A percentile compares a stretch with the other conserved stretches of the same genome.
phyloP scores from a whole-genome alignment of 2,888 invertebrate species.

The Lithophane semibrunnea region DNA sequence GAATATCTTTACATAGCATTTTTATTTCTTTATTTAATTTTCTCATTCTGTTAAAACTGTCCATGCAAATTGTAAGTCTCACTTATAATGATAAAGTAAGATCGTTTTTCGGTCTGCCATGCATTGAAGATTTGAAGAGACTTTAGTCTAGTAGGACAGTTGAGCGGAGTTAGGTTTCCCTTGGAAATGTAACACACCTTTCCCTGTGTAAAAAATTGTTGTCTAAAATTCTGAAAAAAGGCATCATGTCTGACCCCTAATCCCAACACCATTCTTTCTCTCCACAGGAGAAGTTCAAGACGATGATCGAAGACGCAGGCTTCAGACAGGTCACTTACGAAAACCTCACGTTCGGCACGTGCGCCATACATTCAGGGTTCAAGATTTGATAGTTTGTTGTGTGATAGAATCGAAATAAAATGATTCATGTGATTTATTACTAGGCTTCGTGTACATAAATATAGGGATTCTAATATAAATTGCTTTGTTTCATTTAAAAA shows the following conservation, averaged over 20 bases:
- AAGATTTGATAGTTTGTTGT: slow-evolving; percentile 91
- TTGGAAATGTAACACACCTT: not conserved
- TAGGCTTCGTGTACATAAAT: slow-evolving; percentile 53
- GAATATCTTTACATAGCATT: not conserved
- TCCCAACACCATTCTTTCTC: not conserved
- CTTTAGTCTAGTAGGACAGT: not conserved
- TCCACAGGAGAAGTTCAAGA: slow-evolving; percentile 94
- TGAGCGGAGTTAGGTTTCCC: not conserved
- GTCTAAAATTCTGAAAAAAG: not conserved
- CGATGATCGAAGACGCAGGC: slow-evolving; percentile 97
- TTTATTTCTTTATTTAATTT: too few species aligned
- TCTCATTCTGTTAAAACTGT: not conserved
- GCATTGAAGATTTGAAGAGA: not conserved
- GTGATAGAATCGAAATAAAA: not conserved
- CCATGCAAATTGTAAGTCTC: not conserved
- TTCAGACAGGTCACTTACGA: slow-evolving; percentile 96
- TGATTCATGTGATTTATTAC: slow-evolving; percentile 11
- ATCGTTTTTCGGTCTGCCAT: not conserved
- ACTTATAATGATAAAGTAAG: not conserved
- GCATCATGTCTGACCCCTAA: not conserved
- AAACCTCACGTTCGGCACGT: slow-evolving; percentile 97
- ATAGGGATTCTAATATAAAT: slow-evolving; percentile 36
- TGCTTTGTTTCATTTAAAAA: not conserved
- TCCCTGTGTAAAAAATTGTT: not conserved
- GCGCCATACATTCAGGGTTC: slow-evolving; percentile 98